Conservation (phyloP, 2,113 vertebrate species). For the Mobula birostris region DNA sequence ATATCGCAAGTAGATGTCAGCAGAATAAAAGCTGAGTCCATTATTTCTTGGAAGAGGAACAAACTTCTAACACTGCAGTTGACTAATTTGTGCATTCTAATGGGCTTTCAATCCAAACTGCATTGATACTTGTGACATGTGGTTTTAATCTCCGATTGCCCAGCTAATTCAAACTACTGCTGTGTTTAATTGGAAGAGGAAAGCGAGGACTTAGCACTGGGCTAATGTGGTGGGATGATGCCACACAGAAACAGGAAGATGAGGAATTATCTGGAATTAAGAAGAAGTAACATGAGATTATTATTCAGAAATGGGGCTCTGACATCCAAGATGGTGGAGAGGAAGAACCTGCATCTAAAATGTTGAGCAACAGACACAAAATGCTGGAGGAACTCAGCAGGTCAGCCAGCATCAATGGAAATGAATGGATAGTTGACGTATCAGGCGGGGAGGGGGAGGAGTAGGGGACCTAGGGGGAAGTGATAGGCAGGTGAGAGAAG, state of each 20-base stretch:
- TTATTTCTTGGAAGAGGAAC: slow-evolving; percentile 10
- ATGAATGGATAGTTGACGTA: no score
- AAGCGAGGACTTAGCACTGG: not conserved
- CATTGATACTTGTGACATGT: not conserved
- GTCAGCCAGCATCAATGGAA: no score
- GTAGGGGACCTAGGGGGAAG: no score
- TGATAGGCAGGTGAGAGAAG: no score
- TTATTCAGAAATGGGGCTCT: not conserved
- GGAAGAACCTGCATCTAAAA: no score
- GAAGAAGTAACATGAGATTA: not conserved
- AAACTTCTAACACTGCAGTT: not conserved
- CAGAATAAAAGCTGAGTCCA: not conserved
- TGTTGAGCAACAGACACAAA: no score
- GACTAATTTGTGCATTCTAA: not conserved
- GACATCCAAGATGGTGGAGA: no score
- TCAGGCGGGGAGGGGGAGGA: no score
- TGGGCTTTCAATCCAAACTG: not conserved
- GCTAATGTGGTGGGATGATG: not conserved
- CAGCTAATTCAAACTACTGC: not conserved
- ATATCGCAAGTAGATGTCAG: not conserved
- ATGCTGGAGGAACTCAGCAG: no score
- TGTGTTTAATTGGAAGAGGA: slow-evolving; percentile 8
- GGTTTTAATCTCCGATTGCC: not conserved
- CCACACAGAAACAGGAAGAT: not conserved
- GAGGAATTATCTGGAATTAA: not conserved